These are phyloP conservation scores for Lophura swinhoii DNA, from an alignment of 2,797 vertebrate species.

Conservation along the genomic window DNA sequence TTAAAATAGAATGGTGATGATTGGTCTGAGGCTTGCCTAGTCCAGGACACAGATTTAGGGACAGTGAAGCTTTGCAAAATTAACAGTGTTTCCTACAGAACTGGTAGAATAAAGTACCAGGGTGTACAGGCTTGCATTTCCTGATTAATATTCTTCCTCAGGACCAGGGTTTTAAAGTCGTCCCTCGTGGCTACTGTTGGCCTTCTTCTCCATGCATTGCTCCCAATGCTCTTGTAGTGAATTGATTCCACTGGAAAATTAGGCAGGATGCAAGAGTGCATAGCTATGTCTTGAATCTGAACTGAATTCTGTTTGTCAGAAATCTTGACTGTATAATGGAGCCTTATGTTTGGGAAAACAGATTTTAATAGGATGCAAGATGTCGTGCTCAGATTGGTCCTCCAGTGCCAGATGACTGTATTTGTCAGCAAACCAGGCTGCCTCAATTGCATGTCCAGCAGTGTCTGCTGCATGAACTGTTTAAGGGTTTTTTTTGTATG, in stretches of 20 bases:
- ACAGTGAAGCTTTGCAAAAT: neutral
- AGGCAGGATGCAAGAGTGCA: neutral
- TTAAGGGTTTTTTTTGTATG: neutral
- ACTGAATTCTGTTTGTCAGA: neutral
- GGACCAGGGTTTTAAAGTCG: neutral
- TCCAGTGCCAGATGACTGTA: neutral
- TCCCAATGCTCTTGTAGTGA: neutral
- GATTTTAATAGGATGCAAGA: neutral
- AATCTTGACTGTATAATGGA: neutral
- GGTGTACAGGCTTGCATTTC: neutral
- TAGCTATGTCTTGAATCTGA: neutral
- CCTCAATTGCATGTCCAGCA: neutral
- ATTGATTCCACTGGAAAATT: neutral
- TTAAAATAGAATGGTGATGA: slow-evolving; percentile 19
- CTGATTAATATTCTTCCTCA: neutral
- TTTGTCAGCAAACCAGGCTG: neutral
- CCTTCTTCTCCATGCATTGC: neutral
- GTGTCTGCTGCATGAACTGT: neutral
- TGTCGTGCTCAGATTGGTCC: neutral
- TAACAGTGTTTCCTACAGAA: neutral
- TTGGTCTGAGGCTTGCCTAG: neutral
- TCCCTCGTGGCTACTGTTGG: accelerated
- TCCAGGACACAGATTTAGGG: neutral
- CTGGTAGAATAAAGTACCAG: neutral
- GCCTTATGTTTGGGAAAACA: neutral